Percentiles rank a stretch among this genome's conserved stretches.
Conservation (phyloP, 2,797 vertebrate genomes). For the Poecilia picta region DNA sequence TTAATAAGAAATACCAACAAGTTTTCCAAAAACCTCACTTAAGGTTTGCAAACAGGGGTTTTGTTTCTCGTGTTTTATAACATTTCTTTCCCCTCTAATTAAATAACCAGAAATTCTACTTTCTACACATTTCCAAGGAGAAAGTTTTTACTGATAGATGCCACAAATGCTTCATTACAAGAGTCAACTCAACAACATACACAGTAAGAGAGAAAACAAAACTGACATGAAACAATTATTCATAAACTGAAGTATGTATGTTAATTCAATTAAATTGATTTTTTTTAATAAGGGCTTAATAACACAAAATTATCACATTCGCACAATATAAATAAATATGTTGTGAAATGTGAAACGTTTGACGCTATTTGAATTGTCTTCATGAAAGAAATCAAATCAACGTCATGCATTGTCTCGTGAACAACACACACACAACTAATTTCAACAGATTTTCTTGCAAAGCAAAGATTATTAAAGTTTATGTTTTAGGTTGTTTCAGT, state of each 20-base stretch:
- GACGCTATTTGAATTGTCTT: not conserved
- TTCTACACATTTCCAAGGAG: slow-evolving; percentile 4
- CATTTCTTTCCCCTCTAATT: not conserved
- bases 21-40: slow-evolving; percentile 25
- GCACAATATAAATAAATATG: too few species aligned
- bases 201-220: too few species aligned
- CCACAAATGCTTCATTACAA: not conserved
- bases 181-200: not conserved
- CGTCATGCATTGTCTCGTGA: too few species aligned
- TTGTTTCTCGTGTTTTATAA: not conserved
- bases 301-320: too few species aligned
- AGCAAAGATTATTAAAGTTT: not conserved
- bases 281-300: too few species aligned
- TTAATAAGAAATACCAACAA: slow-evolving; percentile 17
- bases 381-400: not conserved
- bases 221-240: not conserved
- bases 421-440: too few species aligned
- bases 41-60: not conserved
- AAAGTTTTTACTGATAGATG: not conserved
- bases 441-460: too few species aligned
- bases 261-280: not conserved
- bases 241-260: too few species aligned
- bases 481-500: not conserved
- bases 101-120: not conserved
- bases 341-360: not conserved